Evolutionary conservation across 1,140 invertebrate species (phyloP).

Genomic region (Calliphora vicina): DNA sequence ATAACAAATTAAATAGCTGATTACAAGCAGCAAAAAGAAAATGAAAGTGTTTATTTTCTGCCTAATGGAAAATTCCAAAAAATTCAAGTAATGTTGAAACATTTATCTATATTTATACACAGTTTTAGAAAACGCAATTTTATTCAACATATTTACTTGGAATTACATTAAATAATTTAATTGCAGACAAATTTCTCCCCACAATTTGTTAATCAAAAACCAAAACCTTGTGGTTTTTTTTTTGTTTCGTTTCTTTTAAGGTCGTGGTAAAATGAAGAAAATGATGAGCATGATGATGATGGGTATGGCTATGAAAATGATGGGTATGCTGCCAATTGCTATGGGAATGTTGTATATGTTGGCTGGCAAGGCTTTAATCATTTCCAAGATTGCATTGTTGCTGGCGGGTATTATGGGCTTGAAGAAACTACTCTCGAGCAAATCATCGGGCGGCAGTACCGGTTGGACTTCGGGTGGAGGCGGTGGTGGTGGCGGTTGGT

Average conservation of each 20-base stretch:
- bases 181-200: not conserved
- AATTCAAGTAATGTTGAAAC: no score
- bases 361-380: conserved; percentile 80
- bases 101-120: no score
- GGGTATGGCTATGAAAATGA: conserved; percentile 79
- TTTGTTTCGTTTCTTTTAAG: conserved; percentile 61
- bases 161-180: no score
- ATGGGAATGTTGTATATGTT: conserved; percentile 78
- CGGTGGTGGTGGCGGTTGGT: conserved; percentile 70
- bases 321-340: conserved; percentile 74
- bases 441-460: conserved; percentile 66
- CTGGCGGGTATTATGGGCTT: conserved; percentile 78
- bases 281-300: conserved; percentile 87
- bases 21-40: no score
- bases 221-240: conserved; percentile 4
- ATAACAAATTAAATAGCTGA: no score
- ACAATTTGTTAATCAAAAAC: not conserved
- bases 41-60: no score
- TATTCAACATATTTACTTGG: no score
- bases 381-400: conserved; percentile 79
- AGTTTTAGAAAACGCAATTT: no score
- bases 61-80: no score
- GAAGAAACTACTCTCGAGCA: conserved; percentile 76
- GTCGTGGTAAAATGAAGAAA: conserved; percentile 80
- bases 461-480: conserved; percentile 68